A percentile compares a stretch with the other conserved stretches of the same genome.
phyloP scores from a whole-genome alignment of 2,888 invertebrate genomes.

The Noctua comes region DNA sequence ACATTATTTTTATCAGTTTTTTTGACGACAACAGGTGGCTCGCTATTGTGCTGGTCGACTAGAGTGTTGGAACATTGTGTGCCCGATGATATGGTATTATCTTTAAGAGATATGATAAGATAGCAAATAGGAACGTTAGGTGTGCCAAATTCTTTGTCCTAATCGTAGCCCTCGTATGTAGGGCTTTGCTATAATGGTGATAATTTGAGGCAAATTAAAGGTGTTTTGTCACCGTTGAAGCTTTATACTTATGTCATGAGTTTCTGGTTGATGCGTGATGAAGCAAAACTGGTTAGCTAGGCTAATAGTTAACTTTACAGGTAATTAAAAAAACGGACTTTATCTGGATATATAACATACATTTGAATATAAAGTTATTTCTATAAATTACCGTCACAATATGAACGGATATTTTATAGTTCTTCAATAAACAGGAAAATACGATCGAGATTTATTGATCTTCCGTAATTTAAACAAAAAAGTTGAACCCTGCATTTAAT shows the following conservation, averaged over 20 bases:
- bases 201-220: slow-evolving; percentile 55
- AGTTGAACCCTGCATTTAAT: background rate
- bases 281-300: background rate
- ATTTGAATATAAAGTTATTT: background rate
- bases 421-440: background rate
- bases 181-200: slow-evolving; percentile 67
- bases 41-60: slow-evolving; percentile 82
- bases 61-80: slow-evolving; percentile 81
- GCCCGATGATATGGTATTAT: slow-evolving; percentile 86
- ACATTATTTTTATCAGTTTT: slow-evolving; percentile 82
- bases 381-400: background rate
- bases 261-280: background rate
- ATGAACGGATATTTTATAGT: background rate
- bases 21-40: slow-evolving; percentile 82
- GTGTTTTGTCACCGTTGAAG: slow-evolving; percentile 21
- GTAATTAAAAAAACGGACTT: no score
- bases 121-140: slow-evolving; percentile 88
- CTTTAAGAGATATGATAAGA: slow-evolving; percentile 87
- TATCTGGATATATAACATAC: no score
- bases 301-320: background rate
- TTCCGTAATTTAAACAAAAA: background rate
- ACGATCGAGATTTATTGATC: background rate
- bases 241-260: background rate
- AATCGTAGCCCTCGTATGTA: slow-evolving; percentile 78
- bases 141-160: slow-evolving; percentile 90